These are phyloP conservation scores for Coleophora deauratella DNA, from an alignment of 2,888 invertebrate genomes.

Conservation along the genomic window DNA sequence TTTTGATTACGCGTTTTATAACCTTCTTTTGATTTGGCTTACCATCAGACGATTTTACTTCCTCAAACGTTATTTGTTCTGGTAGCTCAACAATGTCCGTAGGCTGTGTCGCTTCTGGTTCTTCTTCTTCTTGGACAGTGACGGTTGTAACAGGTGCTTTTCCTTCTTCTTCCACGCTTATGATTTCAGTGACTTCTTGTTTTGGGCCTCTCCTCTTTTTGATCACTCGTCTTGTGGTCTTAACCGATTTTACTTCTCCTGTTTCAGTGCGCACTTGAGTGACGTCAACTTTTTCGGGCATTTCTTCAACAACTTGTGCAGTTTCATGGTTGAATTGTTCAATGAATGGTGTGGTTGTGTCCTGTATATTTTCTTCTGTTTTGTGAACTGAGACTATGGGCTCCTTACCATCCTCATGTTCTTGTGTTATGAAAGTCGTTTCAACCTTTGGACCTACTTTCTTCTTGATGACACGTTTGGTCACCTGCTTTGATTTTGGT, in stretches of 20 bases:
- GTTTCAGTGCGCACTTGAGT: conserved; percentile 14
- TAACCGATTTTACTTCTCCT: conserved; percentile 15
- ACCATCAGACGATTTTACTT: conserved; percentile 10
- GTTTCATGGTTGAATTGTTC: conserved; percentile 3
- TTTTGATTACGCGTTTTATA: conserved; percentile 30
- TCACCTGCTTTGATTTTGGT: conserved; percentile 39
- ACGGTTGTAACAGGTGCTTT: conserved; percentile 37
- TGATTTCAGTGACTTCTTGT: conserved; percentile 51
- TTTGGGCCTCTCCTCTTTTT: conserved; percentile 53
- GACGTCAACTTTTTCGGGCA: conserved; percentile 11
- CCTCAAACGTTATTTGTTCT: conserved; percentile 29
- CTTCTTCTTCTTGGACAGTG: conserved; percentile 23
- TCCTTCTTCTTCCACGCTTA: conserved; percentile 47
- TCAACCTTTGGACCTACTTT: conserved; percentile 34
- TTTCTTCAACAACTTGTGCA: conserved; percentile 26
- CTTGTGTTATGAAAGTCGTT: conserved; percentile 7
- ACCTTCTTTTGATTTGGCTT: conserved; percentile 23
- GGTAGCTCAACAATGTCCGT: conserved; percentile 29
- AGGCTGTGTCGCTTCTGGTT: conserved; percentile 20
- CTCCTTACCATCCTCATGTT: conserved; percentile 15
- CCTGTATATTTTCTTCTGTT: conserved; percentile 14
- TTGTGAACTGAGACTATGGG: conserved; percentile 26
- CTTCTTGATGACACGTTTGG: conserved; percentile 56
- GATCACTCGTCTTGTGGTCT: conserved; percentile 48
- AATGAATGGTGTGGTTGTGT: conserved; percentile 16